These are phyloP conservation scores for Pseudomyrmex dendroicus DNA, from an alignment of 1,140 invertebrate species.

Conservation along the genomic window DNA sequence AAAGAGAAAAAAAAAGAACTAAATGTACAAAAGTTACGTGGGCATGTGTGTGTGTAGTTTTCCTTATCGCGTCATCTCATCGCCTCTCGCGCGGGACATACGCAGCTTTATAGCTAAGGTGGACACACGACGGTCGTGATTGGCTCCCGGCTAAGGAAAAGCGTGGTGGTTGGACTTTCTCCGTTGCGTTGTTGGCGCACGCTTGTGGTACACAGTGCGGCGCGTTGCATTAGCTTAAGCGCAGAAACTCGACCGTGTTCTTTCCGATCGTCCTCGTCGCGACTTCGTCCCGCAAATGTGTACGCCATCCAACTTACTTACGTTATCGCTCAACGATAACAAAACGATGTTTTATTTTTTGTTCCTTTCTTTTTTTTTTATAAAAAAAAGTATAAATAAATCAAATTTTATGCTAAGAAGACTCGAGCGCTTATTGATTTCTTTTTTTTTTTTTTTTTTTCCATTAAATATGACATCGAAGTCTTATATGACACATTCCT, in stretches of 20 bases:
- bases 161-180: conserved; percentile 44
- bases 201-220: neutral
- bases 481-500: neutral
- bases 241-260: conserved; percentile 36
- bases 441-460: neutral
- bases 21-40: conserved; percentile 60
- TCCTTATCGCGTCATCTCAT: conserved; percentile 58
- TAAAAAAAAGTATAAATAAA: too few species aligned
- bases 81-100: conserved; percentile 27
- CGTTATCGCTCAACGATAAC: too few species aligned
- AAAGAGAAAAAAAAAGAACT: conserved; percentile 1
- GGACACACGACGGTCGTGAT: conserved; percentile 27
- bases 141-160: conserved; percentile 50
- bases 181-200: neutral
- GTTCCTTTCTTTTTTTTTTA: neutral
- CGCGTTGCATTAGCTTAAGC: neutral
- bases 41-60: neutral
- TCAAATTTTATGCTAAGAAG: too few species aligned
- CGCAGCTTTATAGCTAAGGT: neutral
- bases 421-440: neutral
- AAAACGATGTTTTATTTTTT: neutral
- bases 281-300: conserved; percentile 68
- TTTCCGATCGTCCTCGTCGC: conserved; percentile 67
- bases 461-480: neutral
- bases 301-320: conserved; percentile 35